These are phyloP conservation scores for Coregonus ussuriensis DNA, from an alignment of 2,797 vertebrate species.

Conservation along the genomic window DNA sequence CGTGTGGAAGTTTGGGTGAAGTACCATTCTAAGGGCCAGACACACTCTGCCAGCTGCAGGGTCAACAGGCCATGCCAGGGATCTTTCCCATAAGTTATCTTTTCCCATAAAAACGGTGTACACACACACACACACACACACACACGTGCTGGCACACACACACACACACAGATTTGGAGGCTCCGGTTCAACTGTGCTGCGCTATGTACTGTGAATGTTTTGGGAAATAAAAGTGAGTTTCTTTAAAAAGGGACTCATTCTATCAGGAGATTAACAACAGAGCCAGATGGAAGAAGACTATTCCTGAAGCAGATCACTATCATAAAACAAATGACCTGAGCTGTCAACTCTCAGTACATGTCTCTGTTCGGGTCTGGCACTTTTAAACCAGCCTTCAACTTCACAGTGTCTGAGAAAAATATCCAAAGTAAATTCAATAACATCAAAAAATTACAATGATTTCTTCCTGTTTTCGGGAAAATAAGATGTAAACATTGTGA, in stretches of 20 bases:
- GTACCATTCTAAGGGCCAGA: no score
- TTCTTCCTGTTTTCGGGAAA: slow-evolving; percentile 56
- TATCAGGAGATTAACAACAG: slow-evolving; percentile 54
- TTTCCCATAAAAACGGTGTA: no score
- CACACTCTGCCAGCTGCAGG: no score
- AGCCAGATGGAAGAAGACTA: slow-evolving; percentile 61
- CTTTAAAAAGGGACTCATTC: slow-evolving; percentile 20
- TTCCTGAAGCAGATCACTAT: slow-evolving; percentile 53
- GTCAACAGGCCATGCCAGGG: no score
- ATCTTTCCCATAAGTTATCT: no score
- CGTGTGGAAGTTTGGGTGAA: no score
- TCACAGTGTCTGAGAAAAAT: slow-evolving; percentile 49
- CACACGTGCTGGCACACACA: not conserved
- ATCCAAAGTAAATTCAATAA: slow-evolving; percentile 61
- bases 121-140: not conserved
- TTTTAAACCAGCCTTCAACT: no score
- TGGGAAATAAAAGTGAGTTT: slow-evolving; percentile 46
- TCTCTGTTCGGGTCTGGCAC: no score
- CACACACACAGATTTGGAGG: not conserved
- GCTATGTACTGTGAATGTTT: slow-evolving; percentile 40
- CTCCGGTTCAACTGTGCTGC: slow-evolving; percentile 39
- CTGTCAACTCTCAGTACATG: no score
- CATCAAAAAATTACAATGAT: slow-evolving; percentile 64
- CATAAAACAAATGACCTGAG: not conserved
- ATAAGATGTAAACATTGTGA: slow-evolving; percentile 44